Conservation (phyloP, 1,140 invertebrate species). For the Meloidogyne hapla region DNA sequence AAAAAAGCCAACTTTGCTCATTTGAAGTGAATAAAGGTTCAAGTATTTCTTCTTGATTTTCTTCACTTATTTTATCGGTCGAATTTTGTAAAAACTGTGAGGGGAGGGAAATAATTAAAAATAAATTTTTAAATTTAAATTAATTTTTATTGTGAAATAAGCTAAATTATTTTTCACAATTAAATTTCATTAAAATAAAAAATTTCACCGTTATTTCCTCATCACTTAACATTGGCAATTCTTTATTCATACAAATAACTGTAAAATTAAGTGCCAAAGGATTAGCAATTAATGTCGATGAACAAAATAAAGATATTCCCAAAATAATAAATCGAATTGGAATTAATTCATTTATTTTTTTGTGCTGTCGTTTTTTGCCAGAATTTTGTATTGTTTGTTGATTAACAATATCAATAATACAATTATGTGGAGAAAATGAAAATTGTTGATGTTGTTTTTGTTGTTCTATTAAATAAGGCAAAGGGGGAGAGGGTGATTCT, state of each 20-base stretch:
- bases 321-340: constrained; percentile 48
- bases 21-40: constrained; percentile 8
- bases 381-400: constrained; percentile 1
- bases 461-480: neutral
- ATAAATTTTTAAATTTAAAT: neutral
- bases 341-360: constrained; percentile 15
- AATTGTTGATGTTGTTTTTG: neutral
- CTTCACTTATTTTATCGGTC: neutral
- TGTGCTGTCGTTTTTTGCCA: neutral
- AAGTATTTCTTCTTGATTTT: neutral
- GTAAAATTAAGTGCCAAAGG: constrained; percentile 28
- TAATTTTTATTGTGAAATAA: too few species aligned
- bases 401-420: constrained; percentile 2
- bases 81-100: neutral
- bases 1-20: constrained; percentile 20
- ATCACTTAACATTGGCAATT: neutral
- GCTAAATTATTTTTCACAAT: too few species aligned
- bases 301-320: constrained; percentile 43
- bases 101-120: neutral
- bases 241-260: constrained; percentile 25
- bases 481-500: neutral
- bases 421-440: neutral
- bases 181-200: neutral
- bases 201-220: neutral
- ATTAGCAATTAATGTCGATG: constrained; percentile 53